Evolutionary conservation across 2,888 invertebrate genomes (phyloP), one percentile per base, ranked within the genome.

Genomic region (Anagyrus pseudococci): DNA sequence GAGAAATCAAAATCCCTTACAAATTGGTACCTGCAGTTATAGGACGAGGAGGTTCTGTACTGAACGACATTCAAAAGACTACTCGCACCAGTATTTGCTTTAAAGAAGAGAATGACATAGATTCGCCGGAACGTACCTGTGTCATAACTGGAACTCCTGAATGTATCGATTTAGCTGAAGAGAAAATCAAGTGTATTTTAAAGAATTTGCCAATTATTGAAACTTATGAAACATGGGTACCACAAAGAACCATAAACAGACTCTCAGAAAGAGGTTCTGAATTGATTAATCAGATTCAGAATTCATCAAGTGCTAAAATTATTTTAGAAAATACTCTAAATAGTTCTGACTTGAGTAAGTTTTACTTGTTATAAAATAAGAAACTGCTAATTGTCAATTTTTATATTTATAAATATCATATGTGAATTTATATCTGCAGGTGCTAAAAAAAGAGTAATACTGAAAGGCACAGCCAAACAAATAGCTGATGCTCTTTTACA

Each of bases 211-310:
- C 92, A 0, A 77, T 86, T 0, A 84, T 91, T 33, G 84, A 88
- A 33, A 86, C 86, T n/a, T 86, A 88, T 55, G 88, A 86, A 66
- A 83, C 92, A 48, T 83, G 81, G 62, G 87, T 94, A 1, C 90
- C 93, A 0, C 81, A 84, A 53, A 85, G 85, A 77, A 83, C 88
- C 23, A 85, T 89, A 54, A 89, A 90, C 1, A 86, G 87, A 74
- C 88, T 96, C 55, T 91, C 93, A 72, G 94, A 92, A 1, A 82
- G 87, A 53, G 87, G 88, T 55, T 93, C 93, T 1, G 89, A 89
- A 57, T 87, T 83, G 46, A 87, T 94, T 55, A 85, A 86, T 54
- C 85, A 88, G 48, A 91, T 96, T 58, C 87, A 88, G 62, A 86
- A 87, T 69, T 79, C 83, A 15, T 91, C 93, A 10, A 88, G 90